Conservation (phyloP, 2,113 vertebrate species). For the Oncorhynchus gorbuscha region DNA sequence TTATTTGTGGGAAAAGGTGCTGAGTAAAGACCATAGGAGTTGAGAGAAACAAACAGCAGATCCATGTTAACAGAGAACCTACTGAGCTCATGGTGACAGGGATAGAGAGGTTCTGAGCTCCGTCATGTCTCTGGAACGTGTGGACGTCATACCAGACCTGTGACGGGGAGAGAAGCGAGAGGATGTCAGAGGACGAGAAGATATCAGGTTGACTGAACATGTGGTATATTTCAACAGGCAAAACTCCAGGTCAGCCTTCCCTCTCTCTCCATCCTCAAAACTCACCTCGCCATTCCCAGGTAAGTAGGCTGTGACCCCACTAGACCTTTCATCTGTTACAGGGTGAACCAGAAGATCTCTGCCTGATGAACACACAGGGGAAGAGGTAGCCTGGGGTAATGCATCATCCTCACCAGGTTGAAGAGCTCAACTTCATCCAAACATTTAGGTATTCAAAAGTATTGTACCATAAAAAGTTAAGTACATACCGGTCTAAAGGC, state of each 20-base stretch:
- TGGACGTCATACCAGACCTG: constrained; percentile 80
- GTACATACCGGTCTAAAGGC: background rate
- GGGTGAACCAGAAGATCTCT: constrained; percentile 77
- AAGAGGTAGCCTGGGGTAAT: background rate
- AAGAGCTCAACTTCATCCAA: no score
- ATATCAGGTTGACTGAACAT: background rate
- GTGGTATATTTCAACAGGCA: background rate
- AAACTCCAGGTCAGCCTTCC: no score
- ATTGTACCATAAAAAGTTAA: background rate
- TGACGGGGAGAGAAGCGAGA: background rate
- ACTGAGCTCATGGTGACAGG: constrained; percentile 66
- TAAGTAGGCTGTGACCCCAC: constrained; percentile 73
- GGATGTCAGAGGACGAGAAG: background rate
- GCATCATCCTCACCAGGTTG: no score
- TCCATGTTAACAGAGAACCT: background rate
- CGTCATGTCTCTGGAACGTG: constrained; percentile 71
- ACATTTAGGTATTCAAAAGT: no score
- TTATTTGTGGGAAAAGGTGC: no score
- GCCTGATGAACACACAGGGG: constrained; percentile 51
- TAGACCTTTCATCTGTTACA: constrained; percentile 73
- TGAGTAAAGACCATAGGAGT: no score
- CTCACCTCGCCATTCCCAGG: constrained; percentile 76
- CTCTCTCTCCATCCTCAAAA: background rate
- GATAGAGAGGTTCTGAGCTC: constrained; percentile 72
- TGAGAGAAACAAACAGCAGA: background rate